Percentiles rank a stretch among this genome's conserved stretches.
These are phyloP conservation scores for Typhlomys cinereus DNA, from an alignment of 2,113 vertebrate genomes.

Conservation along the genomic window DNA sequence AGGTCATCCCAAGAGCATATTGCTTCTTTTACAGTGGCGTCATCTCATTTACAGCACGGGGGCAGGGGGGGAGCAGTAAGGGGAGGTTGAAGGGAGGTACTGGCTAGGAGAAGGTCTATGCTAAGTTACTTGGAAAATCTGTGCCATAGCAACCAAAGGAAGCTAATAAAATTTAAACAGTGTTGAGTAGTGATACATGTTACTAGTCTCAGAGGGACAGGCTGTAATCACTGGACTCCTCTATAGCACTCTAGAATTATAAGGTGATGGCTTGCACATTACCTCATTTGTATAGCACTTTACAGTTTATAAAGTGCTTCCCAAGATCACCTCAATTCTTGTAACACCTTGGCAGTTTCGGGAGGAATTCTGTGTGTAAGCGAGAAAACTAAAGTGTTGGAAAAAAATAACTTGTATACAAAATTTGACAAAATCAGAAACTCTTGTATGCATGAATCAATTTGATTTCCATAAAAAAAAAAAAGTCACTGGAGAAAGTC, in stretches of 20 bases:
- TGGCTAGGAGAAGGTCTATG: slow-evolving; percentile 53
- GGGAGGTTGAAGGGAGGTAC: background rate
- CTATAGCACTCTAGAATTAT: slow-evolving; percentile 52
- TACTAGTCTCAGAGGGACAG: slow-evolving; percentile 63
- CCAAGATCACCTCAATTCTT: background rate
- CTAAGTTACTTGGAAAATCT: slow-evolving; percentile 67
- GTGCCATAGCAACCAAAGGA: slow-evolving; percentile 66
- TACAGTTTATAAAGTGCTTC: slow-evolving; percentile 47
- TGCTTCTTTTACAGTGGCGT: slow-evolving; percentile 55
- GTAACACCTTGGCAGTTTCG: background rate
- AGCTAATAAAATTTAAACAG: slow-evolving; percentile 63
- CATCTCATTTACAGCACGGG: slow-evolving; percentile 69
- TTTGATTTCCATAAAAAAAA: background rate
- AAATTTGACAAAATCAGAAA: background rate
- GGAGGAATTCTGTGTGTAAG: background rate
- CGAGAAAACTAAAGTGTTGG: background rate
- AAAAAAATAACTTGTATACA: background rate
- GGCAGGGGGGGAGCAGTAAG: background rate
- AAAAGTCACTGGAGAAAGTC: background rate
- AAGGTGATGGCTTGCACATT: slow-evolving; percentile 27
- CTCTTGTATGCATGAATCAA: background rate
- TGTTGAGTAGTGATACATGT: slow-evolving; percentile 55
- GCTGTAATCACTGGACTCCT: slow-evolving; percentile 33
- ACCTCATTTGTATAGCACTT: slow-evolving; percentile 49
- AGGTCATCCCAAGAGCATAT: slow-evolving; percentile 69